phyloP scores from a whole-genome alignment of 1,140 invertebrate species.

The Dermatophagoides farinae region DNA sequence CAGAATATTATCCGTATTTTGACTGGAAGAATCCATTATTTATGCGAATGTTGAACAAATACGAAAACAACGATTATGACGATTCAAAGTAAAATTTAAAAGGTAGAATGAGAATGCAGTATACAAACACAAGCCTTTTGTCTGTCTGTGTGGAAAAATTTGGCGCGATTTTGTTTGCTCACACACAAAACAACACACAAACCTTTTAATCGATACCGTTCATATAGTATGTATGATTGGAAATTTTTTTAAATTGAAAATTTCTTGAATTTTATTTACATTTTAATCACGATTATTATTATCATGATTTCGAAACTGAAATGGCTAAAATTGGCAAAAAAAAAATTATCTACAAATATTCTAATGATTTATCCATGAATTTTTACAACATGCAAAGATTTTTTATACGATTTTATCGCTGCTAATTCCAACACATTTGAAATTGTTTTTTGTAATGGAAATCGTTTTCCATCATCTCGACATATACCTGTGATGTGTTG shows the following conservation, averaged over 20 bases:
- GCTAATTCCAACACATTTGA: conserved; percentile 10
- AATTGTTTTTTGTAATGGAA: conserved; percentile 12
- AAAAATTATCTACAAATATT: no score
- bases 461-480: conserved; percentile 6
- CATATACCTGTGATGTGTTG: neutral
- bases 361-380: neutral
- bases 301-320: no score
- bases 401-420: conserved; percentile 5
- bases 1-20: neutral
- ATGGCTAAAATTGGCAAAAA: no score
- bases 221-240: no score
- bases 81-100: neutral
- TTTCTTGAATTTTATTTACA: no score
- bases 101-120: neutral
- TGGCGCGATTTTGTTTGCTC: neutral
- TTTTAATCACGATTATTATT: no score
- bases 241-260: no score
- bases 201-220: no score
- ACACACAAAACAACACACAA: no score
- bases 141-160: neutral
- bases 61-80: neutral
- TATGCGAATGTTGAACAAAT: neutral
- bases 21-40: conserved; percentile 1
- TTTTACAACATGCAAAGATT: neutral
- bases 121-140: no score